Percentiles rank a stretch among this genome's conserved stretches.
These are phyloP conservation scores for Altica lythri DNA, from an alignment of 2,888 invertebrate species.

Conservation along the genomic window DNA sequence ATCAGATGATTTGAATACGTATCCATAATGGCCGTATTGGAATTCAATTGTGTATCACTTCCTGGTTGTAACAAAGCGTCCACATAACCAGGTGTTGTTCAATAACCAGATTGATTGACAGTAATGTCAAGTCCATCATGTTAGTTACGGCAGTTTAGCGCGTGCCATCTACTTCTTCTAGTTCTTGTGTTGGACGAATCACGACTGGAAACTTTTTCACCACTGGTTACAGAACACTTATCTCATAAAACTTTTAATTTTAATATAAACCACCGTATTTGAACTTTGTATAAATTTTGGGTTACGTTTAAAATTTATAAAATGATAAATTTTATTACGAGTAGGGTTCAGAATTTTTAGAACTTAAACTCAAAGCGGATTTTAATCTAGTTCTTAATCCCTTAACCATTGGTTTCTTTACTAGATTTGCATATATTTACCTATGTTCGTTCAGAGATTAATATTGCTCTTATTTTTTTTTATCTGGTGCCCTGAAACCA, in stretches of 20 bases:
- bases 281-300: too few relatives aligned
- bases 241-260: neutral
- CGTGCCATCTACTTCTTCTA: constrained; percentile 31
- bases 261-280: too few relatives aligned
- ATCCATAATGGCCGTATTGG: constrained; percentile 15
- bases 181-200: constrained; percentile 11
- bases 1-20: constrained; percentile 9
- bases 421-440: neutral
- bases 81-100: constrained; percentile 32
- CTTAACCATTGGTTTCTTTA: neutral
- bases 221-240: constrained; percentile 6
- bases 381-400: too few relatives aligned
- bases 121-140: constrained; percentile 40
- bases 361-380: neutral
- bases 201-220: neutral
- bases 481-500: too few relatives aligned
- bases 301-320: neutral
- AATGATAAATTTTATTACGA: neutral
- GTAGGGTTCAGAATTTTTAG: neutral
- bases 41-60: constrained; percentile 27
- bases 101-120: constrained; percentile 37
- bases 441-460: neutral
- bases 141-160: constrained; percentile 37
- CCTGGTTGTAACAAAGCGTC: constrained; percentile 26
- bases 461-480: neutral